Base-by-base conservation (phyloP, 2,888 invertebrate genomes). In the Pasiphila rectangulata region DNA sequence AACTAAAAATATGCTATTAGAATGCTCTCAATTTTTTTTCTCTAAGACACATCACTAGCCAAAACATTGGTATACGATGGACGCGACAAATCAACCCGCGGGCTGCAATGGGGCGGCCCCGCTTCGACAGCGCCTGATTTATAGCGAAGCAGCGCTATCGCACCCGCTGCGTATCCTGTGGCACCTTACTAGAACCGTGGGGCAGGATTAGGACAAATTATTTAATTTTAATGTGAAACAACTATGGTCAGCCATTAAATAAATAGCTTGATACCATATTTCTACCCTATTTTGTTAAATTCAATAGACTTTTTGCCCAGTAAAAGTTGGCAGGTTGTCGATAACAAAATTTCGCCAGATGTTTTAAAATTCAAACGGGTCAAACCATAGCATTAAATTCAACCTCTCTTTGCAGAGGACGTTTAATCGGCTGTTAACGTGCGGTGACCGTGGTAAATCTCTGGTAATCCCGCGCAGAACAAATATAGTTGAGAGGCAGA, bases 81-180 rank as follows among this genome's bases (percentile, higher is more conserved):
- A 79, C 80, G 79, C 83, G 84, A 87, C 87, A 87, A 87, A 88
- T 86, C 86, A 87, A 82, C 72, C 68, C 78, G 72, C 79, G 81
- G 74, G 79, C 70, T 74, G 77, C 79, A 73, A 68, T 78, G 77
- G 87, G 86, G 81, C 84, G 83, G 82, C 79, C 75, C 83, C 73
- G 73, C 70, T 85, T 88, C 87, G 89, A 89, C 89, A 85, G 79
- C 67, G 29, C 51, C 77, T 87, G 89, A 89, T 89, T 89, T 89
- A 89, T 86, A 64, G 76, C 69, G 63, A 61, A 70, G 69, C 69
- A 61, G 58, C 72, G 76, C 74, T 85, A 83, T 85, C 83, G 76
- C 73, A 69, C 72, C 64, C 72, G 61, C 54, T 57, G 25, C n/a
- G n/a, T n/a, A n/a, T 27, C 47, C 54, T 44, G 29, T 30, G 43